These are phyloP conservation scores for Dicranocentrus wangi DNA, from an alignment of 2,888 invertebrate species.

Conservation along the genomic window DNA sequence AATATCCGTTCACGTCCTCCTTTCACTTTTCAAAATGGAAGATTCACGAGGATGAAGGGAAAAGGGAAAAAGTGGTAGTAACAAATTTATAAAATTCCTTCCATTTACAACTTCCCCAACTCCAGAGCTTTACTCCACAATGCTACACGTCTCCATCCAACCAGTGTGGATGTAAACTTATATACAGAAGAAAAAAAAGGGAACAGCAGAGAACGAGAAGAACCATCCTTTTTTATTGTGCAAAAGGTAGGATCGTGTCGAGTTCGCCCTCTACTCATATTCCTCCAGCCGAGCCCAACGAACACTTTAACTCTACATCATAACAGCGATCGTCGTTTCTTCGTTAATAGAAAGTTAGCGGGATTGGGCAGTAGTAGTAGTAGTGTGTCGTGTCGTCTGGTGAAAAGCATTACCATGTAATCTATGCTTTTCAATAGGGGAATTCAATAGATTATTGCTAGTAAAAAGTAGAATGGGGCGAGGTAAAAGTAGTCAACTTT, in stretches of 20 bases:
- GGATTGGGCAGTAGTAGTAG: slow-evolving; percentile 49
- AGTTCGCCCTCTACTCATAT: too few relatives aligned
- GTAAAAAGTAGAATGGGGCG: slow-evolving; percentile 45
- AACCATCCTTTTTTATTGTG: neutral
- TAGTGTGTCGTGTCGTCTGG: slow-evolving; percentile 45
- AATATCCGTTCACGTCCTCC: slow-evolving; percentile 59
- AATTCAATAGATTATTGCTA: slow-evolving; percentile 60
- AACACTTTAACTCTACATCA: slow-evolving; percentile 39
- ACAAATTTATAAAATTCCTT: slow-evolving; percentile 58
- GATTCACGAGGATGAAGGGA: slow-evolving; percentile 44
- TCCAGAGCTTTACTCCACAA: neutral
- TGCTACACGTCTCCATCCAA: neutral
- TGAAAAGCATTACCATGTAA: slow-evolving; percentile 61
- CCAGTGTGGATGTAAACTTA: neutral
- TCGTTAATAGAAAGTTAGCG: slow-evolving; percentile 57
- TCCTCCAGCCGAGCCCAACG: neutral
- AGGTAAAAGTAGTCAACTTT: slow-evolving; percentile 57
- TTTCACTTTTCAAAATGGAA: slow-evolving; percentile 52
- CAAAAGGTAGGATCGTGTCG: neutral
- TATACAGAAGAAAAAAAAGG: neutral
- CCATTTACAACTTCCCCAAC: slow-evolving; percentile 42
- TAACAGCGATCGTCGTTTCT: slow-evolving; percentile 53
- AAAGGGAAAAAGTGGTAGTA: slow-evolving; percentile 36
- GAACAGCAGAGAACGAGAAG: too few relatives aligned
- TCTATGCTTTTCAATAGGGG: slow-evolving; percentile 58